Percentiles rank a stretch among this genome's conserved stretches.
phyloP scores from a whole-genome alignment of 2,113 vertebrate genomes.

The Oncorhynchus clarkii region DNA sequence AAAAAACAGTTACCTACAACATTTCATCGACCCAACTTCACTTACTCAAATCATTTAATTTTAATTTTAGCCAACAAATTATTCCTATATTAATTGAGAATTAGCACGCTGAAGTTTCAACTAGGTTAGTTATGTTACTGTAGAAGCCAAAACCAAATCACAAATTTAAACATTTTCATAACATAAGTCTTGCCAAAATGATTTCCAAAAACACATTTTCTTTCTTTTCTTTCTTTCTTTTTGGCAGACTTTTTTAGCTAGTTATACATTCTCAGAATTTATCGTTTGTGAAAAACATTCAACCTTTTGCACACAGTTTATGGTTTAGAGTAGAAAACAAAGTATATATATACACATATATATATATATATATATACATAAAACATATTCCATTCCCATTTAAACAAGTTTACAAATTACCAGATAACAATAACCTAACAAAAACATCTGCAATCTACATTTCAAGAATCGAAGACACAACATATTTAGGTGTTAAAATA shows the following conservation, averaged over 20 bases:
- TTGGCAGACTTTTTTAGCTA: constrained; percentile 86
- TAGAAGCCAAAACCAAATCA: constrained; percentile 89
- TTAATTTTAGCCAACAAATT: constrained; percentile 98
- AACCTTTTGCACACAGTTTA: constrained; percentile 70
- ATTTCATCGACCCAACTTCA: constrained; percentile 90
- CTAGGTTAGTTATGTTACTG: constrained; percentile 89
- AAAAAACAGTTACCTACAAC: constrained; percentile 84
- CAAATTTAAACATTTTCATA: constrained; percentile 88
- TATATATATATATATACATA: constrained; percentile 44
- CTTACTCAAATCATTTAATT: constrained; percentile 86
- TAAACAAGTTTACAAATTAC: constrained; percentile 66
- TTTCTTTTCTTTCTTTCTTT: constrained; percentile 75
- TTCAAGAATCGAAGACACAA: constrained; percentile 16
- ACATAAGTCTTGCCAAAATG: constrained; percentile 74
- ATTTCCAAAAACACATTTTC: constrained; percentile 76
- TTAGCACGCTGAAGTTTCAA: constrained; percentile 89
- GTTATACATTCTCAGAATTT: constrained; percentile 87
- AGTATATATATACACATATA: constrained; percentile 74
- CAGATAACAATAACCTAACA: constrained; percentile 29
- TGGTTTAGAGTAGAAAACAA: constrained; percentile 82
- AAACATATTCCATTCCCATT: constrained; percentile 35
- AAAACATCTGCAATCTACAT: constrained; percentile 31
- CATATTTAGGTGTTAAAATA: constrained; percentile 5
- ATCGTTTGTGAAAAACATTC: constrained; percentile 84
- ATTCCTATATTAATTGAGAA: constrained; percentile 96